phyloP scores from a whole-genome alignment of 2,797 vertebrate genomes.

The Sus cebifrons region DNA sequence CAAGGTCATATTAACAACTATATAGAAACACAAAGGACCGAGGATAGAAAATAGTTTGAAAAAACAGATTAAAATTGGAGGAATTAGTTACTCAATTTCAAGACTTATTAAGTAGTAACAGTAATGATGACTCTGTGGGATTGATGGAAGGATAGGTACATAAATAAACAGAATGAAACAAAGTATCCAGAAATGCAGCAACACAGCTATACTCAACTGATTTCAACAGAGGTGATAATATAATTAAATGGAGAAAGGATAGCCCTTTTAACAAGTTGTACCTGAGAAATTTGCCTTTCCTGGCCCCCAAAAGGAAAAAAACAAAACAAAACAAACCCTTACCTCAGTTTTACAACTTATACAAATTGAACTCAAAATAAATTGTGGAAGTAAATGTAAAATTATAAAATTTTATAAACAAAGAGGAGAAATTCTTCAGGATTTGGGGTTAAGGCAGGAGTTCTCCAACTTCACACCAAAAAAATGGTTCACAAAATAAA shows the following conservation, averaged over 20 bases:
- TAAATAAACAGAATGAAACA: not conserved
- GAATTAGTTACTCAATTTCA: not conserved
- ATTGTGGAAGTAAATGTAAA: constrained; percentile 13
- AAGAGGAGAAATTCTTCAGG: not conserved
- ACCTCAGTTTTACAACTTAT: not conserved
- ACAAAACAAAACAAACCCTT: not conserved
- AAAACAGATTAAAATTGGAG: not conserved
- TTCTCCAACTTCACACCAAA: not conserved
- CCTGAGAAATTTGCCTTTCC: not conserved
- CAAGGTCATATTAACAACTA: not conserved
- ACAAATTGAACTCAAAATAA: not conserved
- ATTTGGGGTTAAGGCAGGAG: not conserved
- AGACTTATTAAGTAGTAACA: not conserved
- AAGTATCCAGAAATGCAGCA: not conserved
- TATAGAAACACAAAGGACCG: not conserved
- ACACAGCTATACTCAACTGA: not conserved
- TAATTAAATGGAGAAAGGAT: not conserved
- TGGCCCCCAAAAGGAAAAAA: not conserved
- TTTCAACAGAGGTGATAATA: not conserved
- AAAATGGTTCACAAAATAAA: not conserved
- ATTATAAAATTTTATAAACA: not conserved
- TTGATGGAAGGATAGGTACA: not conserved
- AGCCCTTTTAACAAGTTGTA: not conserved
- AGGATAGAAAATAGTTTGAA: not conserved
- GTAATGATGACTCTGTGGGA: not conserved